Percentiles rank a stretch among this genome's conserved stretches.
Conservation (phyloP, 2,888 invertebrate species). For the Andrena marginata region DNA sequence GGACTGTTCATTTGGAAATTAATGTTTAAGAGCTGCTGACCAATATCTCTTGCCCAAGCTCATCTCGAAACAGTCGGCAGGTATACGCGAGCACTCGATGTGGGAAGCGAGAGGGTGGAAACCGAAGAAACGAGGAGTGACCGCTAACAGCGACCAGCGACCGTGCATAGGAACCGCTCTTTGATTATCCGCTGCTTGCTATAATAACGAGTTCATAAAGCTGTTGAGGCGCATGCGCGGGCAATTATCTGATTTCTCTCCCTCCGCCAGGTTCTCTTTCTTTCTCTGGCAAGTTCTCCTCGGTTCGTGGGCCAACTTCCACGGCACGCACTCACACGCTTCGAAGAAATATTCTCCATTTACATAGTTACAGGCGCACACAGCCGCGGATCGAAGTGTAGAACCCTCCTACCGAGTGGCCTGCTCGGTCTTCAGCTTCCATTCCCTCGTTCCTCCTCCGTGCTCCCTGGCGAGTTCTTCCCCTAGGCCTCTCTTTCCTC, state of each 20-base stretch:
- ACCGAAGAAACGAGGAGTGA: slow-evolving; percentile 52
- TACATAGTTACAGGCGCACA: slow-evolving; percentile 74
- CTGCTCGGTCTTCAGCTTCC: slow-evolving; percentile 16
- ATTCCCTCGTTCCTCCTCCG: slow-evolving; percentile 17
- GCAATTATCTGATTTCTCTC: slow-evolving; percentile 43
- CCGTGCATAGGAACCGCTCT: slow-evolving; percentile 78
- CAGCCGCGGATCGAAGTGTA: slow-evolving; percentile 52
- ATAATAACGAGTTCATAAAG: slow-evolving; percentile 84
- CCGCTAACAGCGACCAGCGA: slow-evolving; percentile 56
- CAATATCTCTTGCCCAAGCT: background rate
- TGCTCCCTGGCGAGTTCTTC: slow-evolving; percentile 1
- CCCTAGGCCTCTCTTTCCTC: slow-evolving; percentile 11
- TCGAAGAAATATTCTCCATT: slow-evolving; percentile 75
- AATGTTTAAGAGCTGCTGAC: background rate
- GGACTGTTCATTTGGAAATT: no score
- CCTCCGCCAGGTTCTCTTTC: background rate
- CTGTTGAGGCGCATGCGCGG: slow-evolving; percentile 77
- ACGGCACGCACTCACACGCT: slow-evolving; percentile 45
- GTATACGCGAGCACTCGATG: background rate
- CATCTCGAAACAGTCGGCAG: background rate
- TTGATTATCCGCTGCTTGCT: slow-evolving; percentile 82
- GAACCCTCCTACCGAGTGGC: slow-evolving; percentile 54
- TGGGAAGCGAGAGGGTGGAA: slow-evolving; percentile 22
- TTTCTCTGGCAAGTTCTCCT: background rate
- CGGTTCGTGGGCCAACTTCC: slow-evolving; percentile 19